Evolutionary conservation across 2,113 vertebrate genomes (phyloP).

Genomic region (Reinhardtius hippoglossoides): DNA sequence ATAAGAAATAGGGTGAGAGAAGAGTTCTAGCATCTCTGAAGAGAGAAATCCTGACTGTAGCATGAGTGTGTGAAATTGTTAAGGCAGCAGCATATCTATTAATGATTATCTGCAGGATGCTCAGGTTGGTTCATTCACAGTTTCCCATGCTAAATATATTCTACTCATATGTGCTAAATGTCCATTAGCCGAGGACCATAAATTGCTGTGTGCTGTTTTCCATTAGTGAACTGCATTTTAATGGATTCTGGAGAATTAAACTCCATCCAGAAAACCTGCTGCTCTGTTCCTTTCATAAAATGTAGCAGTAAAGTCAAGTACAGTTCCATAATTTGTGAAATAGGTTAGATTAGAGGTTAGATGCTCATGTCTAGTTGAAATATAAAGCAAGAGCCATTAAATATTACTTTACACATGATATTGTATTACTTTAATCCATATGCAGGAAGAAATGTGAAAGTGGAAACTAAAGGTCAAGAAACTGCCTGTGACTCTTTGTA

Average conservation of each 20-base stretch:
- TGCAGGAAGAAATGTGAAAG: neutral
- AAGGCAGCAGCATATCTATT: constrained; percentile 35
- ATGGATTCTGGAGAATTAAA: neutral
- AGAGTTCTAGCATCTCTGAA: neutral
- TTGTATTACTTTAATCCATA: too few species aligned
- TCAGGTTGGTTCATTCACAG: constrained; percentile 40
- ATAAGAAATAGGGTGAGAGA: constrained; percentile 7
- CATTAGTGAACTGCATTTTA: neutral
- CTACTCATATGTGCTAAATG: neutral
- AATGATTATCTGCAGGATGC: constrained; percentile 33
- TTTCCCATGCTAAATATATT: neutral
- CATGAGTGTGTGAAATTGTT: constrained; percentile 11
- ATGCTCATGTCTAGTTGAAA: too few species aligned
- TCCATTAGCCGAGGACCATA: neutral
- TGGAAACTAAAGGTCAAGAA: neutral
- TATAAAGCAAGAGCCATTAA: neutral
- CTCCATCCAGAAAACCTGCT: neutral
- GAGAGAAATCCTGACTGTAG: constrained; percentile 14
- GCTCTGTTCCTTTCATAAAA: neutral
- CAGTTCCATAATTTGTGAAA: neutral
- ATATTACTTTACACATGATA: neutral
- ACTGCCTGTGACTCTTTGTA: neutral
- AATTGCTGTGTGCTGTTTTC: neutral
- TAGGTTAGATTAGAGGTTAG: neutral
- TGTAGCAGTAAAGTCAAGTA: neutral